These are phyloP conservation scores for Seira musarum DNA, from an alignment of 2,888 invertebrate species.

Conservation along the genomic window DNA sequence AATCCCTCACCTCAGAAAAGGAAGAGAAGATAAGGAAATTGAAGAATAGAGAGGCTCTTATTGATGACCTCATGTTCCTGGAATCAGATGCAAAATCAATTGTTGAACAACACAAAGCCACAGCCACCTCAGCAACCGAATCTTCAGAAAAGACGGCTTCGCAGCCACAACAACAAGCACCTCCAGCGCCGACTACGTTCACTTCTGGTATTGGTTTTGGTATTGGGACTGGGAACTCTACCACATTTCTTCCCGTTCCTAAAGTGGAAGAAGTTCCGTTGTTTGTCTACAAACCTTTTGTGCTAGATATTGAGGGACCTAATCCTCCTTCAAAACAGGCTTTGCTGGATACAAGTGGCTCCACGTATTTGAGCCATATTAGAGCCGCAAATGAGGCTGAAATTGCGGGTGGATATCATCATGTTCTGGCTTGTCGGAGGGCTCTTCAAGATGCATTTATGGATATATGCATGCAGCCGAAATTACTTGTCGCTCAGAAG, in stretches of 20 bases:
- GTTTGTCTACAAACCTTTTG: slow-evolving; percentile 79
- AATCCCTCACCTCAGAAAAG: slow-evolving; percentile 79
- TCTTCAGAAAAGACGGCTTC: slow-evolving; percentile 76
- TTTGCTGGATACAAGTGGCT: slow-evolving; percentile 74
- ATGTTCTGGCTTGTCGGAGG: slow-evolving; percentile 86
- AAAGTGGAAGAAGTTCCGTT: slow-evolving; percentile 84
- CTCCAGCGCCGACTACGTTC: slow-evolving; percentile 49
- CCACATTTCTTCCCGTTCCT: slow-evolving; percentile 80
- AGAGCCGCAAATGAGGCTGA: slow-evolving; percentile 82
- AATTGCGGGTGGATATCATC: slow-evolving; percentile 90
- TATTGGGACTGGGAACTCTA: slow-evolving; percentile 74
- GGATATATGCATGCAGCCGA: slow-evolving; percentile 72
- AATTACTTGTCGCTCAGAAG: slow-evolving; percentile 22
- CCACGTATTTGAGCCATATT: slow-evolving; percentile 82
- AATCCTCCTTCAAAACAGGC: slow-evolving; percentile 79
- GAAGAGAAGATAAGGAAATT: slow-evolving; percentile 85
- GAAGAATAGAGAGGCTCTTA: slow-evolving; percentile 90
- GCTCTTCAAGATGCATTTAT: slow-evolving; percentile 91
- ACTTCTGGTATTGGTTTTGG: slow-evolving; percentile 88
- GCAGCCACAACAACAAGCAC: slow-evolving; percentile 71
- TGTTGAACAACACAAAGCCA: slow-evolving; percentile 76
- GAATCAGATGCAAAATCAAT: slow-evolving; percentile 92
- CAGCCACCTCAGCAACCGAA: slow-evolving; percentile 60
- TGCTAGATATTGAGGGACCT: slow-evolving; percentile 82
- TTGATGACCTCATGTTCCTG: slow-evolving; percentile 93